A percentile compares a stretch with the other conserved stretches of the same genome.
These are phyloP conservation scores for Sphaeramia orbicularis DNA, from an alignment of 2,797 vertebrate genomes.

Conservation along the genomic window DNA sequence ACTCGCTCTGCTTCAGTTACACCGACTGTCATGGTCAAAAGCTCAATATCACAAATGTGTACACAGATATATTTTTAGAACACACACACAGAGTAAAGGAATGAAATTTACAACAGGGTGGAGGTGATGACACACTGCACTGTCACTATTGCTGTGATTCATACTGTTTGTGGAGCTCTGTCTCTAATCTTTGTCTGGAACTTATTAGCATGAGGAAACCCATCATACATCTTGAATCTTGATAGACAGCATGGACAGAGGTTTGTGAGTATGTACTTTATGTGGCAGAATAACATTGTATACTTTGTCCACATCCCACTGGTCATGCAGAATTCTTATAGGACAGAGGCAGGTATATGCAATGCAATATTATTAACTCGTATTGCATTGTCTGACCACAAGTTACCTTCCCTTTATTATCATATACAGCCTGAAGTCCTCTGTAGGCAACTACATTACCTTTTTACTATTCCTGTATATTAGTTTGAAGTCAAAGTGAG, in stretches of 20 bases:
- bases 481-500: not conserved
- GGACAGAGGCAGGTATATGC: not conserved
- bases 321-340: not conserved
- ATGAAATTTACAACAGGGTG: conserved; percentile 50
- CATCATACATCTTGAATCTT: conserved; percentile 2
- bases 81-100: conserved; percentile 15
- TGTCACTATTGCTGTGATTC: conserved; percentile 61
- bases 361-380: not conserved
- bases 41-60: conserved; percentile 10
- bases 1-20: conserved; percentile 12
- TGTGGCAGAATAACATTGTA: not conserved
- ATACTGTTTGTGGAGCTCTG: conserved; percentile 50
- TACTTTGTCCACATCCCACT: no score
- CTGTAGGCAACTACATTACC: not conserved
- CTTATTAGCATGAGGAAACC: conserved; percentile 48
- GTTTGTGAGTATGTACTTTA: conserved; percentile 10
- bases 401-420: conserved; percentile 3
- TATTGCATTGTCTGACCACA: not conserved
- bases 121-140: conserved; percentile 42
- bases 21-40: conserved; percentile 7
- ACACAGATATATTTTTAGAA: conserved; percentile 26
- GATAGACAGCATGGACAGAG: conserved; percentile 4
- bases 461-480: conserved; percentile 21
- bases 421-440: conserved; percentile 20
- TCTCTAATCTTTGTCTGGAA: conserved; percentile 62